Evolutionary conservation across 2,113 vertebrate species (phyloP), one percentile per base, ranked within the genome.

Genomic region (Syrmaticus mikado): DNA sequence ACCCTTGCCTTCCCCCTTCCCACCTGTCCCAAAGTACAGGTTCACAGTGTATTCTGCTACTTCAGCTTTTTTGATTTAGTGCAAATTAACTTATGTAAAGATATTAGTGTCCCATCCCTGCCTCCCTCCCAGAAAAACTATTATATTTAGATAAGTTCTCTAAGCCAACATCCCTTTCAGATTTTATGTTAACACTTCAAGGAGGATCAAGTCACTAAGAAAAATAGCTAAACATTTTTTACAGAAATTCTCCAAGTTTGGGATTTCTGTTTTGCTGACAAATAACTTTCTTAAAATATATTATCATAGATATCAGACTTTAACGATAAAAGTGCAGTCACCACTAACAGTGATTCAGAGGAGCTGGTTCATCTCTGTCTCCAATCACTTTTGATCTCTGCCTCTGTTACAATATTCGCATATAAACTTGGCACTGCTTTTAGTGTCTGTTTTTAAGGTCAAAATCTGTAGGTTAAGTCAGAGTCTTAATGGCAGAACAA

Each of bases 31-130:
- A 57, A 90, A 76, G n/a, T 2, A 67, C 71, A 86, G 45, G 82
- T 93, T 91, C 80, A 83, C 58, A 94, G 72, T 14, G 18, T 0
- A 0, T 75, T 96, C 85, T 85, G 77, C 88, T 70, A 74, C 75
- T 94, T 87, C 87, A 88, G 85, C 87, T 86, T 78, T 96, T 48
- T n/a, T 18, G 75, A 81, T 89, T 93, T 92, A 34, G 22, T 53
- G 65, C 67, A 74, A 78, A 92, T 67, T 6, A 94, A 80, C 57
- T 79, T 85, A 50, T 10, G 50, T 45, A 93, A 55, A 78, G 79
- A 86, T 89, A 74, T 28, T 80, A 72, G 65, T 17, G 34, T 25
- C 52, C 78, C n/a, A 82, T 53, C 24, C 14, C 32, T 66, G 43
- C 38, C 57, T 67, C 41, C 68, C 40, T 48, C 83, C 32, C 81